Base-by-base conservation (phyloP, 1,140 invertebrate species). In the Microplitis demolitor region DNA sequence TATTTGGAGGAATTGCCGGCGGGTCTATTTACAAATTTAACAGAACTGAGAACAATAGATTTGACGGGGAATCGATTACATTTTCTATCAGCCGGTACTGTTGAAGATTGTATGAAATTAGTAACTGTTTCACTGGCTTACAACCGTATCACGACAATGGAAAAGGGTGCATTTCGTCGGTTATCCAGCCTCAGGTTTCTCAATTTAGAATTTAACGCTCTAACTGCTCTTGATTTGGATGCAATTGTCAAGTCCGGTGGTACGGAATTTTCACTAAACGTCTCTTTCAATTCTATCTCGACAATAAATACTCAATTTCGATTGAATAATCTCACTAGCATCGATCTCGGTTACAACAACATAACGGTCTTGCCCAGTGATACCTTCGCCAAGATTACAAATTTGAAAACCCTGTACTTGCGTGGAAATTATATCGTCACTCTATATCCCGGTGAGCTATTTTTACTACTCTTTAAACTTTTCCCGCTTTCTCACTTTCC, bases 331-430 rank as follows among this genome's bases (percentile, higher is more conserved):
- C 74, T 87, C 1, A 87, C 84, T 0, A 79, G 80, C 3, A 87
- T 97, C 39, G 94, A 94, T 83, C 84, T 97, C 78, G 94, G 94
- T 68, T 92, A 92, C 73, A 95, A 95, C 76, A 91, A 93, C 76
- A 87, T 97, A 31, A 90, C 87, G 16, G 84, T 89, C 13, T 80
- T 97, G 39, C 88, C 91, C 0, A 88, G 88, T 1, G 88, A 91
- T 37, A 89, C 91, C 9, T 96, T 95, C 76, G 80, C 86, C 34
- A 92, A 91, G 34, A 90, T 93, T 37, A 85, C 86, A 0, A 91
- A 90, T 78, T 84, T 95, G 63, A 89, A 90, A 62, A 89, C 86
- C 53, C 86, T 95, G 69, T 89, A 93, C 83, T 79, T 95, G 69
- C 91, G 90, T 72, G 88, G 90, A 73, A 94, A 94, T 84, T 88